Conservation (phyloP, 2,797 vertebrate genomes). For the Muscicapa comitata region DNA sequence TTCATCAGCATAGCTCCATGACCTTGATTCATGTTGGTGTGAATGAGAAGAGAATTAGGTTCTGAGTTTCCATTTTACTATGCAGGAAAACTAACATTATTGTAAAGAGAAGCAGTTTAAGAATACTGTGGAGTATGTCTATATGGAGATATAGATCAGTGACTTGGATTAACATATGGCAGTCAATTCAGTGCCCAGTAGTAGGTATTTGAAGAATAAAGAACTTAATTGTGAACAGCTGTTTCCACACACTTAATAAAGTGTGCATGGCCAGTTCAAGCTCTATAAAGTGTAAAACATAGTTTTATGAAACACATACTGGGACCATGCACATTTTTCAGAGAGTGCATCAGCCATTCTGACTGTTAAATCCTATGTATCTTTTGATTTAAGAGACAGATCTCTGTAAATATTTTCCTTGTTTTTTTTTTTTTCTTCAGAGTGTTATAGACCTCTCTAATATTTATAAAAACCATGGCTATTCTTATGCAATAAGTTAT, state of each 20-base stretch:
- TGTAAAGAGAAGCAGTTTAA: neutral
- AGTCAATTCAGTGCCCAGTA: constrained; percentile 35
- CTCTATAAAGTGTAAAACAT: constrained; percentile 52
- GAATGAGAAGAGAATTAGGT: neutral
- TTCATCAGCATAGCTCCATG: neutral
- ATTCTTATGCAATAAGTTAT: neutral
- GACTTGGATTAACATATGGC: constrained; percentile 31
- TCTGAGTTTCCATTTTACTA: neutral
- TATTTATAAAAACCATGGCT: neutral
- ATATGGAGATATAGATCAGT: constrained; percentile 21
- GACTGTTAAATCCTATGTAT: neutral
- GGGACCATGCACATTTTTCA: constrained; percentile 6
- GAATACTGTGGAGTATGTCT: neutral
- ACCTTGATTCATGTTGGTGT: neutral
- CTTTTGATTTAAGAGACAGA: neutral
- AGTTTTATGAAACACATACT: constrained; percentile 27
- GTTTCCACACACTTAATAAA: constrained; percentile 60
- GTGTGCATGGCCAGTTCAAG: constrained; percentile 35
- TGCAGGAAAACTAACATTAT: constrained; percentile 31
- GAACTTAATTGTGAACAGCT: constrained; percentile 59
- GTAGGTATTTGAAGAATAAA: constrained; percentile 57
- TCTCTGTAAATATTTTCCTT: neutral
- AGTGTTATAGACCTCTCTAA: neutral
- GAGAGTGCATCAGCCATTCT: neutral
- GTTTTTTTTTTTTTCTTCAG: neutral